Conservation (phyloP, 64 coral and sea anemone genomes). For the Montipora capricornis region DNA sequence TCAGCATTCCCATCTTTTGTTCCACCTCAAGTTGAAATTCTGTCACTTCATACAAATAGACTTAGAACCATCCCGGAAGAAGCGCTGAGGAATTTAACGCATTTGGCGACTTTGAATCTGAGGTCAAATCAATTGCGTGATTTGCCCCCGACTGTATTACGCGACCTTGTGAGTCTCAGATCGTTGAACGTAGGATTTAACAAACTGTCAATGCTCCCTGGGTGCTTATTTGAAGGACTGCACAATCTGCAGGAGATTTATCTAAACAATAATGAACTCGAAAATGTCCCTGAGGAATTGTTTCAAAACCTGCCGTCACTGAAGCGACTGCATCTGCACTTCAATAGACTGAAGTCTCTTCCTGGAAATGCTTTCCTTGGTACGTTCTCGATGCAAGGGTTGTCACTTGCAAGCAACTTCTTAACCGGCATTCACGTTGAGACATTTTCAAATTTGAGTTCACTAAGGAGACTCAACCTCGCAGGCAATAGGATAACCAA, state of each 20-base stretch:
- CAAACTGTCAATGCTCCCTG: conserved; percentile 72
- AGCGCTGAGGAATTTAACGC: conserved; percentile 74
- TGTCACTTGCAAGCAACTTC: conserved; percentile 78
- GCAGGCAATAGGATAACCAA: conserved; percentile 60
- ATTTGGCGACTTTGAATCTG: conserved; percentile 77
- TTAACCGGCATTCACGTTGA: conserved; percentile 58
- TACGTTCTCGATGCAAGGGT: conserved; percentile 57
- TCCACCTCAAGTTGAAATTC: conserved; percentile 59
- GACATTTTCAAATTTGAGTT: conserved; percentile 30
- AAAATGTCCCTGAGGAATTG: conserved; percentile 58
- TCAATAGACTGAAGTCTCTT: conserved; percentile 68
- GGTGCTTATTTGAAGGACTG: conserved; percentile 70
- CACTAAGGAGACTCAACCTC: conserved; percentile 58
- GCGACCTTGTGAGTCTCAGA: conserved; percentile 69
- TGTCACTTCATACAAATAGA: conserved; percentile 80
- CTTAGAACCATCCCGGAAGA: conserved; percentile 58
- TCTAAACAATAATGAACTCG: conserved; percentile 74
- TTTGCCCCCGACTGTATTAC: conserved; percentile 75
- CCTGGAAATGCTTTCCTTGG: conserved; percentile 64
- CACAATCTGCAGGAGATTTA: conserved; percentile 63
- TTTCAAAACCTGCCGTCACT: conserved; percentile 80
- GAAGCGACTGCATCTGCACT: conserved; percentile 70
- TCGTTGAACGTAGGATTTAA: conserved; percentile 84
- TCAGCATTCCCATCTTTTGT: conserved; percentile 58
- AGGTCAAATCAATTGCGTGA: conserved; percentile 61